phyloP scores from a whole-genome alignment of 2,888 invertebrate species.

The Andrena haemorrhoa region DNA sequence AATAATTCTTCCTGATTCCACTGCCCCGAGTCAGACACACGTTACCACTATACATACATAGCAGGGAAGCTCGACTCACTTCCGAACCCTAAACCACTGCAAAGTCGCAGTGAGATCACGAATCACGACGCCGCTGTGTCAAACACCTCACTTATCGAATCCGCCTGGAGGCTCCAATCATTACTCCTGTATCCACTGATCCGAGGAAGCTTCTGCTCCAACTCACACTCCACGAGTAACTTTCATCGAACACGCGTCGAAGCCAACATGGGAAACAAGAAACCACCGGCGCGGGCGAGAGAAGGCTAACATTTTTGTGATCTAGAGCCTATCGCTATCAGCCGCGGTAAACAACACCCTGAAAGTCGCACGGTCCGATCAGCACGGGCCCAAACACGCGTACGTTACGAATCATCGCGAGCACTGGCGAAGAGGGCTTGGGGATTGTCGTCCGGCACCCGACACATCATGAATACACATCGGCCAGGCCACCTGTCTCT shows the following conservation, averaged over 20 bases:
- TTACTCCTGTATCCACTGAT: too few species aligned
- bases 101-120: too few species aligned
- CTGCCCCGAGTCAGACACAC: too few species aligned
- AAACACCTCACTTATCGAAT: too few species aligned
- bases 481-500: slow-evolving; percentile 78
- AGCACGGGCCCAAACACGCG: slow-evolving; percentile 17
- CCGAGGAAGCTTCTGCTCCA: too few species aligned
- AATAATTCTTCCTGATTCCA: too few species aligned
- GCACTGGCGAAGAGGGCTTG: slow-evolving; percentile 73
- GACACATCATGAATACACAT: slow-evolving; percentile 75
- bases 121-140: too few species aligned
- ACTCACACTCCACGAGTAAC: too few species aligned
- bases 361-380: slow-evolving; percentile 10
- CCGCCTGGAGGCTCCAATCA: too few species aligned
- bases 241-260: not conserved
- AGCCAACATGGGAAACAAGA: not conserved
- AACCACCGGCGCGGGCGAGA: not conserved
- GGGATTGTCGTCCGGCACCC: slow-evolving; percentile 69
- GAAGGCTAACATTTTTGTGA: not conserved
- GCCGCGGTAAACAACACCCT: not conserved
- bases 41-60: too few species aligned
- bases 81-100: too few species aligned
- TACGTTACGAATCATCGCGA: slow-evolving; percentile 73
- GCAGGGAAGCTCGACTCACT: too few species aligned
- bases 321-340: not conserved